These are phyloP conservation scores for Rotaria socialis DNA, from an alignment of 2,888 invertebrate genomes.

Conservation along the genomic window DNA sequence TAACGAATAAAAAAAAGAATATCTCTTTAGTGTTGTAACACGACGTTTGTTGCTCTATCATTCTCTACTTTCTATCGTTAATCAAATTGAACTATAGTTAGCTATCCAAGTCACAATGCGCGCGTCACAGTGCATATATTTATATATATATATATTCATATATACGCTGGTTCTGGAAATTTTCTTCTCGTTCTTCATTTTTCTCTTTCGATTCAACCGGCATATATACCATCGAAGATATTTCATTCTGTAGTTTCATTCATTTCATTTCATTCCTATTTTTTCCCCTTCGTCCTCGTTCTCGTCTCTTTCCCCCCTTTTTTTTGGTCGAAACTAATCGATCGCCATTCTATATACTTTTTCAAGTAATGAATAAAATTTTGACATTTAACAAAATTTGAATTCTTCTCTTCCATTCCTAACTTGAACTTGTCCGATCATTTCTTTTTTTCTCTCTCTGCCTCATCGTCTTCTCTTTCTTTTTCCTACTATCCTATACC, in stretches of 20 bases:
- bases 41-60: background rate
- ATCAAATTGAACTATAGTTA: slow-evolving; percentile 17
- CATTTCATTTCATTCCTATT: slow-evolving; percentile 17
- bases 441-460: background rate
- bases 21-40: background rate
- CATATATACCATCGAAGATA: background rate
- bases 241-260: slow-evolving; percentile 13
- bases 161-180: slow-evolving; percentile 6
- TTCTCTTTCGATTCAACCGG: slow-evolving; percentile 3
- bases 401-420: background rate
- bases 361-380: background rate
- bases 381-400: slow-evolving; percentile 9
- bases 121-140: background rate
- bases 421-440: slow-evolving; percentile 11
- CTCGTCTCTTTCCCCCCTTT: background rate
- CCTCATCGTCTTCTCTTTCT: background rate
- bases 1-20: background rate
- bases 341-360: slow-evolving; percentile 15
- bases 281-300: slow-evolving; percentile 21
- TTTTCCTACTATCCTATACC: background rate
- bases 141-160: background rate
- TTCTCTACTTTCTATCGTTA: background rate
- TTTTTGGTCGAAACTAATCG: background rate
- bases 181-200: slow-evolving; percentile 23
- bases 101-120: background rate